A percentile compares a stretch with the other conserved stretches of the same genome.
phyloP scores from a whole-genome alignment of 2,113 vertebrate species.

The Crotalus horridus region DNA sequence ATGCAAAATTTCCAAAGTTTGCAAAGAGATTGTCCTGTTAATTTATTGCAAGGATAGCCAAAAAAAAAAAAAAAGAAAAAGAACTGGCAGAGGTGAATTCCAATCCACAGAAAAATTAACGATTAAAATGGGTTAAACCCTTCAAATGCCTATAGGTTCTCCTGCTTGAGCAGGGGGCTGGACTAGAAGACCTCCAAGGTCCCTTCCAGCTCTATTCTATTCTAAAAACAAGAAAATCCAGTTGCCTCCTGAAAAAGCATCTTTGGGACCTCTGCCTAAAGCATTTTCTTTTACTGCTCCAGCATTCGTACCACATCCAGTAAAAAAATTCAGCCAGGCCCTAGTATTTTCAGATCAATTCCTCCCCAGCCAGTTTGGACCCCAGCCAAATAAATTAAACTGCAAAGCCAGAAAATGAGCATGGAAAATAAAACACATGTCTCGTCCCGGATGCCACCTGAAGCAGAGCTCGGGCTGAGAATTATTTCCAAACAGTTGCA shows the following conservation, averaged over 20 bases:
- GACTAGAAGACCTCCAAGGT: too few relatives aligned
- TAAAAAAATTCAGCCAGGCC: neutral
- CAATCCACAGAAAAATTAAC: neutral
- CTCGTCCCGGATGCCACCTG: neutral
- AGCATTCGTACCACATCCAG: neutral
- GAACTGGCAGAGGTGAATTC: neutral
- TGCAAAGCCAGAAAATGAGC: neutral
- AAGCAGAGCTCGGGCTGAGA: neutral
- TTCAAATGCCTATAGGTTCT: too few relatives aligned
- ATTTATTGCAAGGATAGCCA: neutral
- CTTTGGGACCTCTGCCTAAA: neutral
- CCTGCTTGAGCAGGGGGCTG: too few relatives aligned
- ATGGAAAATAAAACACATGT: too few relatives aligned
- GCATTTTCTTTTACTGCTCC: neutral
- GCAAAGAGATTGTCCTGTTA: neutral
- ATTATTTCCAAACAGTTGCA: neutral
- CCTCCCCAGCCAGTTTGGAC: neutral
- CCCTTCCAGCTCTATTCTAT: too few relatives aligned
- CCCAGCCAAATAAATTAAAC: neutral
- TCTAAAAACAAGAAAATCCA: too few relatives aligned
- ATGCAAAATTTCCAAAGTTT: neutral
- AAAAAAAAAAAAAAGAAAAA: neutral
- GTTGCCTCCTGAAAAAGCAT: too few relatives aligned
- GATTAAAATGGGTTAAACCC: neutral
- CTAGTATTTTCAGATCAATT: neutral